Percentiles rank a stretch among this genome's conserved stretches.
phyloP scores from a whole-genome alignment of 2,888 invertebrate species.

The Drosophila kambysellisi region DNA sequence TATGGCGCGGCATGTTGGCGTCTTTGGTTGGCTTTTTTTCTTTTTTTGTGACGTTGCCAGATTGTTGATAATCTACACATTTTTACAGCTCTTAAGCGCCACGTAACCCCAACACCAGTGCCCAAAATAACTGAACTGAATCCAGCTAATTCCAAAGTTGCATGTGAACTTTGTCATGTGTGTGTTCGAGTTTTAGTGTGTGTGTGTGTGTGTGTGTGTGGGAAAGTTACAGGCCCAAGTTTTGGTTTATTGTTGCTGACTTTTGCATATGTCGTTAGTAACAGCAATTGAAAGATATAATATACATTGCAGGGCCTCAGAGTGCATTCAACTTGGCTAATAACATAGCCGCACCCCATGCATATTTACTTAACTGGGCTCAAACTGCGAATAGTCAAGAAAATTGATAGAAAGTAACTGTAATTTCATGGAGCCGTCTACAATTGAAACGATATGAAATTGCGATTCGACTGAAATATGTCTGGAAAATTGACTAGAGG shows the following conservation, averaged over 20 bases:
- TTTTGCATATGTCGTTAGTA: constrained; percentile 38
- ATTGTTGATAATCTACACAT: constrained; percentile 67
- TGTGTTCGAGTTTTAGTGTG: constrained; percentile 17
- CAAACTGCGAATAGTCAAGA: constrained; percentile 8
- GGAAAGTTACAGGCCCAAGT: constrained; percentile 54
- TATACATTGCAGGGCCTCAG: constrained; percentile 10
- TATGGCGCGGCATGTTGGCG: constrained; percentile 45
- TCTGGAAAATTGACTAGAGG: neutral
- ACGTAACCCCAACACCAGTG: constrained; percentile 4
- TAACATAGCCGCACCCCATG: constrained; percentile 19
- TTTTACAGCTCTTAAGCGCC: constrained; percentile 50
- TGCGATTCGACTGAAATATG: neutral
- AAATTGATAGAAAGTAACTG: constrained; percentile 29
- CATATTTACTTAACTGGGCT: neutral
- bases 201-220: constrained; percentile 27
- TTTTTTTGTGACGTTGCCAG: constrained; percentile 9
- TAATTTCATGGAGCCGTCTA: neutral
- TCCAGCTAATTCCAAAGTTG: constrained; percentile 71
- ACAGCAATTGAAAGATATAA: constrained; percentile 27
- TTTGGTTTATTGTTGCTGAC: constrained; percentile 45
- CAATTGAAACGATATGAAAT: neutral
- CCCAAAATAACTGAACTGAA: constrained; percentile 7
- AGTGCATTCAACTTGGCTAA: constrained; percentile 57
- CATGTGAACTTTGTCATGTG: constrained; percentile 67
- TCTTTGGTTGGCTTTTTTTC: constrained; percentile 10